A percentile compares a stretch with the other conserved stretches of the same genome.
Evolutionary conservation across 2,888 invertebrate species (phyloP).

Genomic region (Rambutsinella grinnellia): DNA sequence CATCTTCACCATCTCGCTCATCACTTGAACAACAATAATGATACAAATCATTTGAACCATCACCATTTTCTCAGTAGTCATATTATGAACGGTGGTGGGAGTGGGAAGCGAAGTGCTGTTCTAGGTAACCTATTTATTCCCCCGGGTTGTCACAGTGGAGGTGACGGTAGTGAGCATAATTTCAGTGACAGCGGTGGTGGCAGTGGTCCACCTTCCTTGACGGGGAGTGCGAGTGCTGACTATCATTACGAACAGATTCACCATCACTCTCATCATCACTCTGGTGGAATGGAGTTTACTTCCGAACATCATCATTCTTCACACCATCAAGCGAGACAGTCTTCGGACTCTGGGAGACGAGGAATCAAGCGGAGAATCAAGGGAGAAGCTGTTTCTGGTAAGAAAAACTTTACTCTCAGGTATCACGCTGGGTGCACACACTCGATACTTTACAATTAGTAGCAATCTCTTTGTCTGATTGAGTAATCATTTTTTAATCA

Average conservation of each 20-base stretch:
- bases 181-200: conserved; percentile 48
- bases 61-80: conserved; percentile 40
- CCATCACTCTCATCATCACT: conserved; percentile 21
- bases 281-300: conserved; percentile 35
- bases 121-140: conserved; percentile 46
- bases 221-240: conserved; percentile 20
- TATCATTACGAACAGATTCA: conserved; percentile 27
- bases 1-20: conserved; percentile 29
- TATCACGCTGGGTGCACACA: conserved; percentile 25
- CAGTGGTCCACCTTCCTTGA: conserved; percentile 37
- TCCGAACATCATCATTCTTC: conserved; percentile 22
- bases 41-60: conserved; percentile 45
- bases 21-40: conserved; percentile 46
- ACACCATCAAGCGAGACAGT: background rate
- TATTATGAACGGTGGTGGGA: conserved; percentile 34
- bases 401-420: no score
- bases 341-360: conserved; percentile 22
- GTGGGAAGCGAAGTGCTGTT: conserved; percentile 2
- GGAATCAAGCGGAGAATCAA: conserved; percentile 51
- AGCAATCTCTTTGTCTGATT: conserved; percentile 20
- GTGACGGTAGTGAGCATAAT: conserved; percentile 50
- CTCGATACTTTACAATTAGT: conserved; percentile 34
- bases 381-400: conserved; percentile 45
- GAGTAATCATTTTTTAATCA: conserved; percentile 47
- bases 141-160: conserved; percentile 50